Conservation (phyloP, 2,888 invertebrate species). For the Eurytoma adleriae region DNA sequence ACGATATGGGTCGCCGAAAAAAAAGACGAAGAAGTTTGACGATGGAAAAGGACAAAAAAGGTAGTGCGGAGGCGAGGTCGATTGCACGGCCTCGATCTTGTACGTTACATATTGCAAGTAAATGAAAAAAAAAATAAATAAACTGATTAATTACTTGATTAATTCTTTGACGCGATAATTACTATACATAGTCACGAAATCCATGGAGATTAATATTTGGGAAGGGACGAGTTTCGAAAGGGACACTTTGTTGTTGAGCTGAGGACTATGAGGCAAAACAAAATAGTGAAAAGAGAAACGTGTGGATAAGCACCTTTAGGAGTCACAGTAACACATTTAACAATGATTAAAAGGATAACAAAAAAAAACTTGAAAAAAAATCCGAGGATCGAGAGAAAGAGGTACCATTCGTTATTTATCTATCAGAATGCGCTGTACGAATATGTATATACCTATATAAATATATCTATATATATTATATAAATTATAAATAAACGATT, state of each 20-base stretch:
- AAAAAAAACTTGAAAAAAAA: constrained; percentile 8
- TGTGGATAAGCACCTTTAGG: constrained; percentile 13
- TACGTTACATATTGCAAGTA: constrained; percentile 42
- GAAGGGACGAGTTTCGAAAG: not conserved
- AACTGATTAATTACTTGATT: constrained; percentile 52
- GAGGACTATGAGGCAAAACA: not conserved
- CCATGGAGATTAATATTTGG: constrained; percentile 21
- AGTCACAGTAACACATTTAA: not conserved
- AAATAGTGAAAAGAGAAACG: not conserved
- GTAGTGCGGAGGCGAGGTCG: not conserved
- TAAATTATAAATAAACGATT: constrained; percentile 54
- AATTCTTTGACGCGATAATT: constrained; percentile 52
- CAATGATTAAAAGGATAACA: not conserved
- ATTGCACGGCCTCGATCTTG: constrained; percentile 37
- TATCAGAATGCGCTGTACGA: constrained; percentile 56
- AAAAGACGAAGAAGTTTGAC: not conserved
- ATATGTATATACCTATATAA: constrained; percentile 60
- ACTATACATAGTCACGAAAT: constrained; percentile 40
- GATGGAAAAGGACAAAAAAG: not conserved
- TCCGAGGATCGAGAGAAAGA: constrained; percentile 5
- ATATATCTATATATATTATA: constrained; percentile 57
- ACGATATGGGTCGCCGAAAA: not conserved
- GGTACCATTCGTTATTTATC: constrained; percentile 55
- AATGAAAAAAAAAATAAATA: constrained; percentile 33
- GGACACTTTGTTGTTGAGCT: not conserved